Conservation (phyloP, 2,797 vertebrate genomes). For the Luscinia megarhynchos region DNA sequence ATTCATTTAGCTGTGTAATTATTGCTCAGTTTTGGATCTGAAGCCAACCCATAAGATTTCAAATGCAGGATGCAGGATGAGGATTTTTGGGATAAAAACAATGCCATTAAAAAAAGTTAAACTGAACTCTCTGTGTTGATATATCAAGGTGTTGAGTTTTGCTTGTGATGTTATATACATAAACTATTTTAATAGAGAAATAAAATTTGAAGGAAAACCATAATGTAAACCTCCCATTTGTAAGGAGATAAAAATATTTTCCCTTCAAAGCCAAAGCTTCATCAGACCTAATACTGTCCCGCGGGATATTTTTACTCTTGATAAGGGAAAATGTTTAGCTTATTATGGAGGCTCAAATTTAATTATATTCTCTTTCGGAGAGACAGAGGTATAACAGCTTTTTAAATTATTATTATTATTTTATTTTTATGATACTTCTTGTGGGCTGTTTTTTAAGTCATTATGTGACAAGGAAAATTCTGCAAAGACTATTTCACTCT, state of each 20-base stretch:
- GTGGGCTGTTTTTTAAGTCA: background rate
- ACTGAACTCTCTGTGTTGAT: background rate
- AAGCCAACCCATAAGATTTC: background rate
- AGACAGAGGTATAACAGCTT: background rate
- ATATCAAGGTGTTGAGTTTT: background rate
- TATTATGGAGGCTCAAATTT: background rate
- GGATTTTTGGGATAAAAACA: background rate
- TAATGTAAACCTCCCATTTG: background rate
- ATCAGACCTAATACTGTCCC: background rate
- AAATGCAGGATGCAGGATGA: background rate
- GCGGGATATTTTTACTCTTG: background rate
- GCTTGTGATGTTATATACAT: background rate
- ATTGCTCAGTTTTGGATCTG: background rate
- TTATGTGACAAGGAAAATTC: background rate
- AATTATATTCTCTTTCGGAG: background rate
- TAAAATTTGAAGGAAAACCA: background rate
- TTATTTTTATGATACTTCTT: background rate
- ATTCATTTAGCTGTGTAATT: background rate
- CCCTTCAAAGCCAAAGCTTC: background rate
- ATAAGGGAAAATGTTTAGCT: background rate
- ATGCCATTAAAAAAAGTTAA: background rate
- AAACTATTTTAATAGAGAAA: background rate
- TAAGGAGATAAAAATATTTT: background rate
- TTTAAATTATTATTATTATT: background rate
- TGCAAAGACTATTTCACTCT: background rate